Base-by-base conservation (phyloP, 2,113 vertebrate species). In the Neogobius melanostomus region DNA sequence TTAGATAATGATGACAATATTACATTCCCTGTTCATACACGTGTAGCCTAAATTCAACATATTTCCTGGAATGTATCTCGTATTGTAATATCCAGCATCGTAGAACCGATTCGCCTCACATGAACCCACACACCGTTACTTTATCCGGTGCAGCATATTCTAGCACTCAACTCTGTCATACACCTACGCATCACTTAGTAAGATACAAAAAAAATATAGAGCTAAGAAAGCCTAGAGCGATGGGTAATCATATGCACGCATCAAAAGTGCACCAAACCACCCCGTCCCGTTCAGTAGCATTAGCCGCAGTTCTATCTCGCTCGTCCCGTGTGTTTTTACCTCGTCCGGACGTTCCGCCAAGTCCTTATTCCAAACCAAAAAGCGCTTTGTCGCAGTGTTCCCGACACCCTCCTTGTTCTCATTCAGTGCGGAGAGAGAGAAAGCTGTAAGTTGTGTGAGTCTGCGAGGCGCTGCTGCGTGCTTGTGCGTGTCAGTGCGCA, bases 261-360 rank as follows among this genome's bases (percentile, higher is more conserved):
- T 46, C 51, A 74, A 65, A 66, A 63, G 82, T 71, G 66, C 65
- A 66, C 48, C n/a, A 62, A 49, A 5, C 64, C 42, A n/a, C 73
- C 85, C 83, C 48, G 86, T 88, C 86, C 86, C 82, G 76, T 75
- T 56, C 72, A 54, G 74, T 72, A 59, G 59, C 59, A 45, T 28
- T 48, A 50, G 47, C 21, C 12, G 11, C 12, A 14, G 17, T 51
- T 49, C 17, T 42, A 54, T 42, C 5, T n/a, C 50, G 3, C 12
- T 48, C 64, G 50, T 47, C 74, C 64, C 21, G 54, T 42, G 54
- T 82, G 45, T 44, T 10, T 73, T 90, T 89, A 89, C 87, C 89
- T 90, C 83, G 66, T 76, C 72, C 50, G 16, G 82, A 77, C 79
- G 69, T 77, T 81, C 54, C 71, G 76, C 73, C 71, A 63, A 83